phyloP scores from a whole-genome alignment of 2,797 vertebrate species.

The Chiroxiphia lanceolata region DNA sequence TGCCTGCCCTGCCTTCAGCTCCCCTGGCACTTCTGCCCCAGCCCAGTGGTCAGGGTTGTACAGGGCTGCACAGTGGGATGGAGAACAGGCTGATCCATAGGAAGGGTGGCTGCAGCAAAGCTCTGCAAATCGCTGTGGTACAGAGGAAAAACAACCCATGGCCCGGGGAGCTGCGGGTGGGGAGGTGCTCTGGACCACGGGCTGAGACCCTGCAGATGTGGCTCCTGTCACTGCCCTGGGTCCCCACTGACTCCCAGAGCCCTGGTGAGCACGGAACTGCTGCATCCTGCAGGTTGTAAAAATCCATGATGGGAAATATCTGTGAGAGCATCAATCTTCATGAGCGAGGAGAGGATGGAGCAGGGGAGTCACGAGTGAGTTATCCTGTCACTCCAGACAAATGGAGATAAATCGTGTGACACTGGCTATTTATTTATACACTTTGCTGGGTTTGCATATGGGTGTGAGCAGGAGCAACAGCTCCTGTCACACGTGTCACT shows the following conservation, averaged over 20 bases:
- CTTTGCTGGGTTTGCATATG: neutral
- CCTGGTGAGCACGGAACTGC: neutral
- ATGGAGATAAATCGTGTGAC: constrained; percentile 62
- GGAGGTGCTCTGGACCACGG: fast-evolving
- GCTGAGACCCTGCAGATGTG: neutral
- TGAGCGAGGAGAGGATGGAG: constrained; percentile 41
- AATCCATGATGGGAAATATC: neutral
- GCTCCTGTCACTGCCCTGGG: fast-evolving
- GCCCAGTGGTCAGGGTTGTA: fast-evolving
- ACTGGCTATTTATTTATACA: constrained; percentile 20
- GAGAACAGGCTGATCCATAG: fast-evolving
- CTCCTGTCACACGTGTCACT: fast-evolving
- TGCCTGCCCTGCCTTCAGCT: neutral
- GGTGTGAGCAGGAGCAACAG: neutral
- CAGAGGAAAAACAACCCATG: neutral
- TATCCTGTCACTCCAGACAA: constrained; percentile 60
- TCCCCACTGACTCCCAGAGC: neutral
- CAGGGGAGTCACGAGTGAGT: constrained; percentile 50
- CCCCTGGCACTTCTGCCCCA: neutral
- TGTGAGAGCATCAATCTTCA: constrained; percentile 55
- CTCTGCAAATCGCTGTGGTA: neutral
- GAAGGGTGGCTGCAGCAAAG: neutral
- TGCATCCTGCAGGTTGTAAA: neutral
- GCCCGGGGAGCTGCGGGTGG: neutral
- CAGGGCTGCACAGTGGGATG: neutral